Base-by-base conservation (phyloP, 2,888 invertebrate genomes). In the Hirudinaria manillensis region DNA sequence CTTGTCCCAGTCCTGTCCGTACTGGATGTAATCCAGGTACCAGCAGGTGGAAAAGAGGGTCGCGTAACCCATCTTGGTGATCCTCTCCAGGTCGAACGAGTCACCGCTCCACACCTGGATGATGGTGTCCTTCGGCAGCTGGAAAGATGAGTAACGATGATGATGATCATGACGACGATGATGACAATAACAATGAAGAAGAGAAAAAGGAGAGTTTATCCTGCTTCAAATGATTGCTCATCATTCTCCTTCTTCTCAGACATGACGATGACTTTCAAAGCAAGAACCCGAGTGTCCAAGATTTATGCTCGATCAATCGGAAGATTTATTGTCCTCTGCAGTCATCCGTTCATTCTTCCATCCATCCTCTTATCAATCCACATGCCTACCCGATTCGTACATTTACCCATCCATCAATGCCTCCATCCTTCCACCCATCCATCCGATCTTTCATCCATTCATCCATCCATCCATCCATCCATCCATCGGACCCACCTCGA, bases 41-140 rank as follows among this genome's bases (percentile, higher is more conserved):
- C 94, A 96, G 76, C 92, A 91, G 0, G 92, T 87, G 0, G 94
- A 94, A 74, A 92, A 87, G 53, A 96, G 84, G 0, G 85, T 80
- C 45, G 88, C 86, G 82, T 90, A 89, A 0, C 91, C 91, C 3
- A 87, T 85, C 38, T 81, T 80, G 2, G 91, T 89, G 10, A 91
- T 88, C 13, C 78, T 53, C 65, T 78, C 78, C 6, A 80, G 70
- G 70, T 80, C 79, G 61, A 51, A 77, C 7, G 76, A 70, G 72
- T 79, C 82, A 32, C 82, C 81, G 65, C 86, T 91, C 95, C 95
- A 96, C 0, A 94, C 89, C 82, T 94, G 93, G 3, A 94, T 89
- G 0, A 93, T 87, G 0, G 93, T 91, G 32, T 89, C 88, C 34
- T 79, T 72, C 66, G 80, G 81, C 75, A 85, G 83, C 81, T 81